Evolutionary conservation across 2,113 vertebrate genomes (phyloP).

Genomic region (Lagopus muta): DNA sequence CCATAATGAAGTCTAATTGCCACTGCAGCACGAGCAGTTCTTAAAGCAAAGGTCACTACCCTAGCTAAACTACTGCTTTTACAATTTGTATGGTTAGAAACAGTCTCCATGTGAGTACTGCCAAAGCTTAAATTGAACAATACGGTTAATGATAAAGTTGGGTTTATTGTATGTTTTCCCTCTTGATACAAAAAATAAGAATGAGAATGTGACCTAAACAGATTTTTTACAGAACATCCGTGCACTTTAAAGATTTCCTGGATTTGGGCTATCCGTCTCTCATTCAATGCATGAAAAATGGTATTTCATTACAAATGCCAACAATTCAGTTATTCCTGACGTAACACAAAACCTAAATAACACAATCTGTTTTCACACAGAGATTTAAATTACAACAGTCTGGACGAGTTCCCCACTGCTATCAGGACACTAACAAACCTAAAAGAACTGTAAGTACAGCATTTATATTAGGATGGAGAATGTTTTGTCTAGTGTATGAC

Average conservation of each 20-base stretch:
- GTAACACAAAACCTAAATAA: slow-evolving; percentile 31
- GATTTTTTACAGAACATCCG: slow-evolving; percentile 1
- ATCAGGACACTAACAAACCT: slow-evolving; percentile 88
- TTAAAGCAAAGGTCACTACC: neutral
- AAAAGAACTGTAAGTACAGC: slow-evolving; percentile 91
- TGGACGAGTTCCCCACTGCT: slow-evolving; percentile 85
- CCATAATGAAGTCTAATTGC: neutral
- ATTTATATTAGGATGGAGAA: neutral
- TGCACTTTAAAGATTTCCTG: slow-evolving; percentile 10
- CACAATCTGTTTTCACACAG: slow-evolving; percentile 70
- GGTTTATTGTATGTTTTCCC: neutral
- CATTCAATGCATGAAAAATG: slow-evolving; percentile 3
- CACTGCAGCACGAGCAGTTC: neutral
- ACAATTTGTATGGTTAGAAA: neutral
- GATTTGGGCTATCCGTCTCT: slow-evolving; percentile 12
- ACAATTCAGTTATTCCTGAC: neutral
- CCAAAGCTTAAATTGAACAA: neutral
- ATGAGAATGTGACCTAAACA: neutral
- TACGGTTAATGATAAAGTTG: neutral
- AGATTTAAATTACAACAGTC: slow-evolving; percentile 89
- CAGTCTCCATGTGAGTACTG: neutral
- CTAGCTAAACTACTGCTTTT: neutral
- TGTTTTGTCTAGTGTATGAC: slow-evolving; percentile 33
- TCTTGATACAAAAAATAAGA: neutral
- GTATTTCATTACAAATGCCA: slow-evolving; percentile 14